Evolutionary conservation across 2,113 vertebrate genomes (phyloP).

Genomic region (Sinocyclocheilus anshuiensis): DNA sequence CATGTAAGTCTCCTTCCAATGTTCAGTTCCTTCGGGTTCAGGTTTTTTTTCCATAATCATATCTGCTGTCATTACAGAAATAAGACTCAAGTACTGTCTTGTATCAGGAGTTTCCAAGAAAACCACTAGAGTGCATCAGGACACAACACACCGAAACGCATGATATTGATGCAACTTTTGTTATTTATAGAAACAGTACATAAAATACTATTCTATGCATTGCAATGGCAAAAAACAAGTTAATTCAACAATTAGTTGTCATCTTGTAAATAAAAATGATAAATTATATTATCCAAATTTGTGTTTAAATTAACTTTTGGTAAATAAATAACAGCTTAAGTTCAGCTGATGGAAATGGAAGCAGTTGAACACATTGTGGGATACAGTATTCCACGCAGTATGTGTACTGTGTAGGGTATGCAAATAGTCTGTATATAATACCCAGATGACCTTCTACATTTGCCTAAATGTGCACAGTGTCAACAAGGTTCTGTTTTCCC

Average conservation of each 20-base stretch:
- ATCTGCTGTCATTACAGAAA: neutral
- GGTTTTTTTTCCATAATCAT: neutral
- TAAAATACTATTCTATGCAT: too few species aligned
- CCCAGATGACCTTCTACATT: neutral
- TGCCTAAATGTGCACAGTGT: neutral
- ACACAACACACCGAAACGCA: neutral
- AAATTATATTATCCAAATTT: too few species aligned
- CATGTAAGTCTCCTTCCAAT: neutral
- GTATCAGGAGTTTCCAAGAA: neutral
- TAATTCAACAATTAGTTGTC: too few species aligned
- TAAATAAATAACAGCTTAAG: too few species aligned
- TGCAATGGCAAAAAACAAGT: too few species aligned
- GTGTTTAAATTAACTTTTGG: too few species aligned
- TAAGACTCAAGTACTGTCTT: neutral
- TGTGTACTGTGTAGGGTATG: neutral
- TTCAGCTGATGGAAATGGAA: neutral
- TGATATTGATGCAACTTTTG: too few species aligned
- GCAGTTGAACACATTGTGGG: neutral
- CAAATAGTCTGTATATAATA: neutral
- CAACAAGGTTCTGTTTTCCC: neutral
- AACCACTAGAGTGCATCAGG: conserved; percentile 17
- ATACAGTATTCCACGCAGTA: neutral
- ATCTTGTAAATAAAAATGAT: too few species aligned
- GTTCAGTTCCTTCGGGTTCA: neutral
- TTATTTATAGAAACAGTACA: too few species aligned